Evolutionary conservation across 2,888 invertebrate species (phyloP).

Genomic region (Lumbricus terrestris): DNA sequence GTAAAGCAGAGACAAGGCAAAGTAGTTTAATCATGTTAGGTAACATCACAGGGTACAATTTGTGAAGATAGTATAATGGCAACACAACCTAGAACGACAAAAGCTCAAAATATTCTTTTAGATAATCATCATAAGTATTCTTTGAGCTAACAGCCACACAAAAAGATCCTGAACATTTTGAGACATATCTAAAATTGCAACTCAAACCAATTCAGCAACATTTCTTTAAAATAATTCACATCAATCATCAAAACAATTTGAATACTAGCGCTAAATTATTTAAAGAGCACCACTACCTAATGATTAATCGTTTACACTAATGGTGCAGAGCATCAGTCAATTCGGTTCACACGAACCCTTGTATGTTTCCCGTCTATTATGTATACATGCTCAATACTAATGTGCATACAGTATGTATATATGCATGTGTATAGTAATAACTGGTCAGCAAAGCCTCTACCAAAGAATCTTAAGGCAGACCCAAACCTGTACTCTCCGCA

Average conservation of each 20-base stretch:
- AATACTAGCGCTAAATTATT: background rate
- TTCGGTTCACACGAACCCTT: background rate
- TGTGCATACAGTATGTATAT: no score
- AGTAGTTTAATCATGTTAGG: background rate
- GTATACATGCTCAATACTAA: no score
- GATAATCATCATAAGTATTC: background rate
- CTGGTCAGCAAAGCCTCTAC: no score
- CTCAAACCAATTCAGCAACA: background rate
- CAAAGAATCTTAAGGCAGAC: no score
- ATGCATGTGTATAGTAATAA: no score
- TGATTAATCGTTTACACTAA: background rate
- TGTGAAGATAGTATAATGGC: background rate
- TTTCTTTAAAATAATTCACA: no score
- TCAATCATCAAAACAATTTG: background rate
- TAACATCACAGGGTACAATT: background rate
- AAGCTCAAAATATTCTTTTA: no score
- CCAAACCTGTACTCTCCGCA: no score
- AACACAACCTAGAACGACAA: background rate
- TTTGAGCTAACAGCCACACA: background rate
- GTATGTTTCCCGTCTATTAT: background rate
- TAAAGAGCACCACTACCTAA: background rate
- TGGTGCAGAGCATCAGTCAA: background rate
- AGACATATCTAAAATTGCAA: background rate
- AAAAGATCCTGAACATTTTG: background rate
- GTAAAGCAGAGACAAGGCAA: background rate